These are phyloP conservation scores for Megaleporinus macrocephalus DNA, from an alignment of 2,113 vertebrate species.

Conservation along the genomic window DNA sequence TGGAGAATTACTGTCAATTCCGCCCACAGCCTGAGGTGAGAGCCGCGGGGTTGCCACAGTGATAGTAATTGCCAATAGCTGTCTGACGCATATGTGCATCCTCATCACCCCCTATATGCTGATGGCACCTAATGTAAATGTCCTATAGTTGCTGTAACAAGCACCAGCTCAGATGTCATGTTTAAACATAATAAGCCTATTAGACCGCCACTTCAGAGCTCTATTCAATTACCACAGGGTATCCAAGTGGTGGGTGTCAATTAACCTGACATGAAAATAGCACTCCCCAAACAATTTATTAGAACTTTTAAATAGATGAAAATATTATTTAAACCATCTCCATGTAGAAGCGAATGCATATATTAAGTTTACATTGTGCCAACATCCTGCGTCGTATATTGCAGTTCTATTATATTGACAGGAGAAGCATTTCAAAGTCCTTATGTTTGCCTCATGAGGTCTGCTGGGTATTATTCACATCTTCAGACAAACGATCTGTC, in stretches of 20 bases:
- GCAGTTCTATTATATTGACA: background rate
- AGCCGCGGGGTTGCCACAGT: constrained; percentile 40
- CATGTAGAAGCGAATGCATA: constrained; percentile 2
- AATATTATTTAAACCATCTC: constrained; percentile 5
- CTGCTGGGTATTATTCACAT: background rate
- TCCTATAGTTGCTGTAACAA: background rate
- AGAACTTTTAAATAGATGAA: constrained; percentile 20
- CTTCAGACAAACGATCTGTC: background rate
- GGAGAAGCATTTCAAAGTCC: constrained; percentile 14
- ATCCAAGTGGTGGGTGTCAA: background rate
- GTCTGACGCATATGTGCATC: background rate
- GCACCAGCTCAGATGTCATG: constrained; percentile 3
- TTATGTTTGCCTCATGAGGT: constrained; percentile 9
- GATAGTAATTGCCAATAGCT: constrained; percentile 38
- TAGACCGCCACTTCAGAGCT: background rate
- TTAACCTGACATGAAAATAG: background rate
- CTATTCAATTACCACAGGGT: background rate
- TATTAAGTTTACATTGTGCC: background rate
- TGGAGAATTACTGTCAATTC: constrained; percentile 37
- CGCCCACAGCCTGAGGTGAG: constrained; percentile 39
- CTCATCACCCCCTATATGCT: background rate
- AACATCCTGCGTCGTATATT: constrained; percentile 1
- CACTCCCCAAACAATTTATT: constrained; percentile 44
- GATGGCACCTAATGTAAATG: constrained; percentile 30
- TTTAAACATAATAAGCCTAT: background rate